Percentiles rank a stretch among this genome's conserved stretches.
Evolutionary conservation across 2,797 vertebrate genomes (phyloP).

Genomic region (Macrochelys suwanniensis): DNA sequence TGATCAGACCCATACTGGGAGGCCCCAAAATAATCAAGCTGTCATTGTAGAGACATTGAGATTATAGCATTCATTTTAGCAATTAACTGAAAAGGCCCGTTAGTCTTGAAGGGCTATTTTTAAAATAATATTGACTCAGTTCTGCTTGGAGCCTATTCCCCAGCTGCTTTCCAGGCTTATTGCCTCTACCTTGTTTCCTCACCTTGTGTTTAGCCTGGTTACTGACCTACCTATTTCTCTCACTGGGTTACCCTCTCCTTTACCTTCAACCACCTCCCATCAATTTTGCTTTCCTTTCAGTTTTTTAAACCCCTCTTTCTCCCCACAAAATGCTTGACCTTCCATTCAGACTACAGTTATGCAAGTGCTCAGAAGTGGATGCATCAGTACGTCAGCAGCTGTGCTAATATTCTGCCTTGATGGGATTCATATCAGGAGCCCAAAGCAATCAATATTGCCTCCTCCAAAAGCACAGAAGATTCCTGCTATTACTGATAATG

Average conservation of each 20-base stretch:
- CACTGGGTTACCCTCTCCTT: not conserved
- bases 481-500: not conserved
- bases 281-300: not conserved
- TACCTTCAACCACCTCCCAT: not conserved
- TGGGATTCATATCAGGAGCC: not conserved
- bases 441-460: not conserved
- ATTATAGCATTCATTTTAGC: conserved; percentile 20
- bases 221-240: not conserved
- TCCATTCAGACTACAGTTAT: not conserved
- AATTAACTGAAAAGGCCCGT: not conserved
- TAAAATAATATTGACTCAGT: not conserved
- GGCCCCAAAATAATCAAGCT: conserved; percentile 24
- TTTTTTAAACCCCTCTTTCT: not conserved
- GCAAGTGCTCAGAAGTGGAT: not conserved
- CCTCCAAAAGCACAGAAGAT: not conserved
- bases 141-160: not conserved
- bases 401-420: not conserved
- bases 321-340: not conserved
- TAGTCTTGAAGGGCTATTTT: not conserved
- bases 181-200: not conserved
- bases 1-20: not conserved
- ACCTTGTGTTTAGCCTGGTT: not conserved
- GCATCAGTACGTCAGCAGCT: fast-evolving
- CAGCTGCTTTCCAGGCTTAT: not conserved
- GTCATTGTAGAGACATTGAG: conserved; percentile 30